phyloP scores from a whole-genome alignment of 2,113 vertebrate genomes.

The Nettapus auritus region DNA sequence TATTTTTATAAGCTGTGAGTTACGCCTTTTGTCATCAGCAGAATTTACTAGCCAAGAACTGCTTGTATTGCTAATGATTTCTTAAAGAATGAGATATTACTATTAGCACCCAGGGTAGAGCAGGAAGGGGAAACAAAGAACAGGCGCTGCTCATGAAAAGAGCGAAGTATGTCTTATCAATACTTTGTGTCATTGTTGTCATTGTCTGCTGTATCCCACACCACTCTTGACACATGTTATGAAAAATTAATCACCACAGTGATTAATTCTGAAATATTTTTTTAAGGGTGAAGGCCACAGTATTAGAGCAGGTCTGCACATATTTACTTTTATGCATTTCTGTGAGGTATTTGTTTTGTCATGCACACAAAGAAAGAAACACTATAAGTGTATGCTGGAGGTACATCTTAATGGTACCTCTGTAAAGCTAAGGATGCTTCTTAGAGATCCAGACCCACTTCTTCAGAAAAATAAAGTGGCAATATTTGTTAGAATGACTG shows the following conservation, averaged over 20 bases:
- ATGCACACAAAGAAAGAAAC: fast-evolving
- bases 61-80: not conserved
- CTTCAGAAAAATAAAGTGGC: not conserved
- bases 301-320: not conserved
- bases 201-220: not conserved
- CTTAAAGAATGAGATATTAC: not conserved
- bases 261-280: not conserved
- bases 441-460: not conserved
- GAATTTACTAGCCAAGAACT: not conserved
- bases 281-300: not conserved
- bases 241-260: not conserved
- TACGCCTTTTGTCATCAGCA: not conserved
- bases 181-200: not conserved
- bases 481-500: not conserved
- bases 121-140: not conserved
- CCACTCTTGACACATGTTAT: not conserved
- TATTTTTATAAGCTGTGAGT: constrained; percentile 33
- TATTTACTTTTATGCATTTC: not conserved
- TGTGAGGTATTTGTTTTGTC: not conserved
- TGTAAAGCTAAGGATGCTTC: not conserved
- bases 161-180: not conserved
- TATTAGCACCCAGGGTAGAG: not conserved
- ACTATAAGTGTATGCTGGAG: not conserved
- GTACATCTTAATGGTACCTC: not conserved
- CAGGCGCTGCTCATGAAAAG: not conserved